Evolutionary conservation across 2,888 invertebrate species (phyloP), one percentile per base, ranked within the genome.

Genomic region (Cordilura impudica): DNA sequence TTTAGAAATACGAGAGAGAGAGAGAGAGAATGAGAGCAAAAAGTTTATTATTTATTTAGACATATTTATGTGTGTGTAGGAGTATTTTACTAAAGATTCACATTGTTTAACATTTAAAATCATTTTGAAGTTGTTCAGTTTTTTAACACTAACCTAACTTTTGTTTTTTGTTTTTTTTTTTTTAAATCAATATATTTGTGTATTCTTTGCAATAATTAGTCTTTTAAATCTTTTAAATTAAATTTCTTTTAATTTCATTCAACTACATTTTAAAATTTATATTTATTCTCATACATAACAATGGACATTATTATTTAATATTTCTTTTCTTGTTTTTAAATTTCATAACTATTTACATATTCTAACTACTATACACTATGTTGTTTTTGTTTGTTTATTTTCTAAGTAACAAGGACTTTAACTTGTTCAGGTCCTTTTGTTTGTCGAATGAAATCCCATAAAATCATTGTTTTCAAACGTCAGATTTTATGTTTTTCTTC

Each of bases 321-420:
- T 39, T 63, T 39, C 54, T 67, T 45, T 49, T 49, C 23, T 19
- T 49, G 8, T 23, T 23, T n/a, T 26, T 23, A 1, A n/a, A 23
- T 23, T 51, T 51, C 23, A 63, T 56, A 75, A 75, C 54, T 75
- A 76, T 76, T 76, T 76, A 76, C 75, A 76, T 70, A 65, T 76
- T 76, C 75, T 76, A 76, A 70, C 75, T 76, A 75, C 54, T 49
- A 39, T 54, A 18, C n/a, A 51, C 19, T 67, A 54, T 43, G 7
- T 51, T 19, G 19, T 18, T 14, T 12, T 23, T 43, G 14, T 51
- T 35, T 35, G n/a, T 49, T 61, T 19, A 67, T 54, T 35, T 69
- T 63, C 47, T 39, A 43, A 35, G 12, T 70, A 75, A 63, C 23
- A 49, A 76, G 63, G 60, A 76, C 69, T 76, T 76, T 49, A 63